Percentiles rank a stretch among this genome's conserved stretches.
These are phyloP conservation scores for Oncorhynchus keta DNA, from an alignment of 2,113 vertebrate genomes.

Conservation along the genomic window DNA sequence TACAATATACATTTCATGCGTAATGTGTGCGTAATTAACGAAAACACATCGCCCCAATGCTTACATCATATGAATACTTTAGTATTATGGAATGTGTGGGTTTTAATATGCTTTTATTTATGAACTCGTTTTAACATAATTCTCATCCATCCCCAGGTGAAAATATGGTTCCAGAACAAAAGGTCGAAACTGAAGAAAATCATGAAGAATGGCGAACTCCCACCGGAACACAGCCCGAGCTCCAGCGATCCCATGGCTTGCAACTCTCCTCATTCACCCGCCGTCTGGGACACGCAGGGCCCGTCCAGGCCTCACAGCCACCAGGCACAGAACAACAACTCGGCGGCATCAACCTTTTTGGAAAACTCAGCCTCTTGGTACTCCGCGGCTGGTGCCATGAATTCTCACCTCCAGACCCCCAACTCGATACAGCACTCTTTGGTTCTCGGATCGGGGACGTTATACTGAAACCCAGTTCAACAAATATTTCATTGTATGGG, in stretches of 20 bases:
- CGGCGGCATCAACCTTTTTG: slow-evolving; percentile 87
- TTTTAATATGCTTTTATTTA: background rate
- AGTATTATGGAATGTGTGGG: background rate
- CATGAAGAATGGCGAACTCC: slow-evolving; percentile 98
- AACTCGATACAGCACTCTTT: slow-evolving; percentile 94
- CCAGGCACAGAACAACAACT: slow-evolving; percentile 86
- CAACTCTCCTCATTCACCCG: slow-evolving; percentile 98
- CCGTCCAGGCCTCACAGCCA: slow-evolving; percentile 82
- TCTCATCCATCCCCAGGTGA: slow-evolving; percentile 76
- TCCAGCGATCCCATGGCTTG: slow-evolving; percentile 99
- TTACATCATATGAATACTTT: background rate
- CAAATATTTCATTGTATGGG: slow-evolving; percentile 72
- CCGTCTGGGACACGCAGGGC: slow-evolving; percentile 96
- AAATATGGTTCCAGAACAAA: slow-evolving; percentile 99
- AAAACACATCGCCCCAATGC: background rate
- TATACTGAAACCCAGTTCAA: slow-evolving; percentile 83
- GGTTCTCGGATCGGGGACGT: slow-evolving; percentile 94
- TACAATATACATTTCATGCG: background rate
- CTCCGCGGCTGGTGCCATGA: slow-evolving; percentile 78
- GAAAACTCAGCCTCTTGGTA: slow-evolving; percentile 94
- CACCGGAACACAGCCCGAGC: slow-evolving; percentile 96
- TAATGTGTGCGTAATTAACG: background rate
- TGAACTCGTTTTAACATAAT: background rate
- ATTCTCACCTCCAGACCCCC: slow-evolving; percentile 88
- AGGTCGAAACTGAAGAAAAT: slow-evolving; percentile 99